phyloP scores from a whole-genome alignment of 2,888 invertebrate species.

The Gibbula magus region DNA sequence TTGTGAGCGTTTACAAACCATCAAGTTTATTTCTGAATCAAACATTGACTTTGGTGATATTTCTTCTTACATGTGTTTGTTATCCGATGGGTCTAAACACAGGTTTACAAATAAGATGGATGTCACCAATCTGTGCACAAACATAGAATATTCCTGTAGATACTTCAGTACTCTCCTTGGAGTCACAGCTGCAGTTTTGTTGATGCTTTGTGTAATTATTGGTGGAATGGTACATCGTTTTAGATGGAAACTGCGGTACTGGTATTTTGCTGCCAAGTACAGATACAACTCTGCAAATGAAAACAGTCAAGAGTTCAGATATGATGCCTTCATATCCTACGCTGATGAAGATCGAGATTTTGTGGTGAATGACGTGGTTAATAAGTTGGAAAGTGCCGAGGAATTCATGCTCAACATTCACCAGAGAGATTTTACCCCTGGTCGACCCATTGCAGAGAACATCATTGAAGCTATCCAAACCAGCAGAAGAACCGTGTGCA shows the following conservation, averaged over 20 bases:
- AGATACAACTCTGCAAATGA: not conserved
- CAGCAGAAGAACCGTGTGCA: conserved; percentile 39
- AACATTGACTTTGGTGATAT: not conserved
- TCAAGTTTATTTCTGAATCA: conserved; percentile 4
- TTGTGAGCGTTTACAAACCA: conserved; percentile 11
- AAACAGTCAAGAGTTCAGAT: conserved; percentile 31
- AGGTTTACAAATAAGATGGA: not conserved
- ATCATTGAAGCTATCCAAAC: conserved; percentile 35
- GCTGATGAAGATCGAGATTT: conserved; percentile 28
- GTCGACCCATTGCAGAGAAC: conserved; percentile 37
- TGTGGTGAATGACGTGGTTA: conserved; percentile 15
- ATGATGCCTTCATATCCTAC: conserved; percentile 44
- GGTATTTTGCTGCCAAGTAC: not conserved
- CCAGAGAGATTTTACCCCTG: conserved; percentile 40
- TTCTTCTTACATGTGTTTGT: not conserved
- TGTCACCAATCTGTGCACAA: not conserved
- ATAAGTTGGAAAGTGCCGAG: conserved; percentile 28
- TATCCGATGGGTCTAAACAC: conserved; percentile 8
- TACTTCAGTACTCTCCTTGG: not conserved
- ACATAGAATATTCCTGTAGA: not conserved
- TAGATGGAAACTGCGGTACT: conserved; percentile 24
- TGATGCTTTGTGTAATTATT: not conserved
- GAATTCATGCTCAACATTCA: conserved; percentile 47
- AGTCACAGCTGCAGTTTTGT: conserved; percentile 24
- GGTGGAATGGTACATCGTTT: conserved; percentile 6